Evolutionary conservation across 1,140 invertebrate species (phyloP), one percentile per base, ranked within the genome.

Genomic region (Pseudomyrmex dendroicus): DNA sequence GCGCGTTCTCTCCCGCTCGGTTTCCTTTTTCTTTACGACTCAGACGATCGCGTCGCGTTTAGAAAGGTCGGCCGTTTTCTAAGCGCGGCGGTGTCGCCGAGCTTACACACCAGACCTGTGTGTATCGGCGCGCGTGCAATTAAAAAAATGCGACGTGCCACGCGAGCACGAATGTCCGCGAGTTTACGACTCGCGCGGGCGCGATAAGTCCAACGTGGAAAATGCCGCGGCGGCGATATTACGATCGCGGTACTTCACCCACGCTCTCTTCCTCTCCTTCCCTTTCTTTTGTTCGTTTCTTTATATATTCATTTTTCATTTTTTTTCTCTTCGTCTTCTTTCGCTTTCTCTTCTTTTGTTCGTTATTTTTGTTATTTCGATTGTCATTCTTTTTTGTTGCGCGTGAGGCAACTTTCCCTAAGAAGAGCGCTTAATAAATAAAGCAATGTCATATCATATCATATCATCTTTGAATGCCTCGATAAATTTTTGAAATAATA

Each of bases 121-220:
- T 13, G 50, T 82, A 83, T 85, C 77, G 62, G 48, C 20, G n/a
- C n/a, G 10, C 12, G 17, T 20, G 48, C 76, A 89, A 89, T 88
- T 89, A 89, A 88, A 89, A 89, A 84, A 89, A 89, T 84, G 50
- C 57, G 48, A 44, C 20, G 46, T 52, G 86, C 46, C 78, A 78
- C 73, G 50, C 68, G 59, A 57, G 64, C 70, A 56, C 63, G 70
- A 89, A 86, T 86, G 76, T 89, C 87, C 64, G 44, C 70, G 63
- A 88, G 22, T 88, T 89, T 89, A 89, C 84, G 87, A 84, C 59
- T 73, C 12, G 35, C 22, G 15, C 50, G 77, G 50, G 8, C 56
- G 67, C 76, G 86, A 89, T 86, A 86, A 80, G 80, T 84, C 63
- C n/a, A 59, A 35, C 35, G 52, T 72, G 61, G 72, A 54, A 88